Conservation (phyloP, 2,888 invertebrate species). For the Byasa hedistus region DNA sequence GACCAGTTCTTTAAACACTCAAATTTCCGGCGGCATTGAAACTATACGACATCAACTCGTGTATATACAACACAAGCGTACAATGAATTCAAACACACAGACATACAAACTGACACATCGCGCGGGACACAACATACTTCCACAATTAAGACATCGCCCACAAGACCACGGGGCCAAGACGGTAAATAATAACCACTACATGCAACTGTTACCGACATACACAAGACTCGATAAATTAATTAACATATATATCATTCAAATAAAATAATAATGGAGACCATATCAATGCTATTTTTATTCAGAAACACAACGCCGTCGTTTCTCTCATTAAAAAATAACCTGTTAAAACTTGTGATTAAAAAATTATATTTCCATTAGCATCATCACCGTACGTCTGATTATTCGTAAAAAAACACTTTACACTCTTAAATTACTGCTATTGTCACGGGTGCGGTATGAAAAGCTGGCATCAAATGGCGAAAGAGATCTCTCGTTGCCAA, state of each 20-base stretch:
- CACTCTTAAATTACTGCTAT: slow-evolving; percentile 15
- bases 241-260: slow-evolving; percentile 1
- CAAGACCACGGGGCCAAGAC: slow-evolving; percentile 42
- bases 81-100: slow-evolving; percentile 43
- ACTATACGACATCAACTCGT: slow-evolving; percentile 33
- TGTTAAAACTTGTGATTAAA: background rate
- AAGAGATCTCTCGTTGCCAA: too few relatives aligned
- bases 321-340: background rate
- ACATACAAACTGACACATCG: slow-evolving; percentile 43
- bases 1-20: background rate
- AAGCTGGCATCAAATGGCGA: slow-evolving; percentile 4
- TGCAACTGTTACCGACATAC: slow-evolving; percentile 37
- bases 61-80: slow-evolving; percentile 51
- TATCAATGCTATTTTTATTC: background rate
- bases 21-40: slow-evolving; percentile 29
- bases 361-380: background rate
- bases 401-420: slow-evolving; percentile 8
- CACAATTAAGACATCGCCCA: slow-evolving; percentile 41
- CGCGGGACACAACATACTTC: slow-evolving; percentile 29
- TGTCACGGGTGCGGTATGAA: slow-evolving; percentile 14
- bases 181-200: slow-evolving; percentile 31
- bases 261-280: slow-evolving; percentile 8
- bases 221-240: slow-evolving; percentile 31
- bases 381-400: background rate
- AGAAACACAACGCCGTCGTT: background rate